Percentiles rank a stretch among this genome's conserved stretches.
phyloP scores from a whole-genome alignment of 2,797 vertebrate genomes.

The Melanotaenia maccullochi region DNA sequence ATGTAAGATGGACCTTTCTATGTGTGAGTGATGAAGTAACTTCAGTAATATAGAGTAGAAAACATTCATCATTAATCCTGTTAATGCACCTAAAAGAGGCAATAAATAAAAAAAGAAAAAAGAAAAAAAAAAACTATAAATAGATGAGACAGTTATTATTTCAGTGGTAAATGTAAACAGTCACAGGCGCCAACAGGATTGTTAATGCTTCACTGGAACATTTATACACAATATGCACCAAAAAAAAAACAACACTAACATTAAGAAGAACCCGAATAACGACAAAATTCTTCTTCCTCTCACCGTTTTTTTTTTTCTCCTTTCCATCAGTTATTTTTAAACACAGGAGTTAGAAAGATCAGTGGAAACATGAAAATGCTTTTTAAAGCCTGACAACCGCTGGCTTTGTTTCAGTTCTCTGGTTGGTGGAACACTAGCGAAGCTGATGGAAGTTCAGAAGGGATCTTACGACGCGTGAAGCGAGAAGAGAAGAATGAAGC shows the following conservation, averaged over 20 bases:
- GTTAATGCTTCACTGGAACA: slow-evolving; percentile 34
- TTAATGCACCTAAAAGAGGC: slow-evolving; percentile 16
- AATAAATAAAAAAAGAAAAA: slow-evolving; percentile 37
- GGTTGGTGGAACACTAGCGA: not conserved
- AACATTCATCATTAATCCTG: not conserved
- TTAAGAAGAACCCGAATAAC: not conserved
- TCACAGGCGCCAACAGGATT: slow-evolving; percentile 4
- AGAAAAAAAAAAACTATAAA: slow-evolving; percentile 20
- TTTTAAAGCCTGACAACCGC: not conserved
- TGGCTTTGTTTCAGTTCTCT: not conserved
- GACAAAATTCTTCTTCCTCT: not conserved
- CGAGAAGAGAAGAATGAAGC: slow-evolving; percentile 31
- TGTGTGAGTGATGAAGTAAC: not conserved
- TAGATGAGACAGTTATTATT: slow-evolving; percentile 19
- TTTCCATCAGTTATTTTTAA: not conserved
- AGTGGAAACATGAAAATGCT: not conserved
- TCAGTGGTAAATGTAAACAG: slow-evolving; percentile 49
- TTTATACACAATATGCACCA: slow-evolving; percentile 12
- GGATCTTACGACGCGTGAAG: slow-evolving; percentile 1
- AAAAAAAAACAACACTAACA: slow-evolving; percentile 29
- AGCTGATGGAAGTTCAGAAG: not conserved
- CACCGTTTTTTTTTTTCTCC: not conserved
- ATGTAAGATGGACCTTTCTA: not conserved
- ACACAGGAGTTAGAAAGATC: slow-evolving; percentile 3
- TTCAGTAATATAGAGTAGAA: not conserved